Percentiles rank a stretch among this genome's conserved stretches.
phyloP scores from a whole-genome alignment of 2,888 invertebrate genomes.

The Philereme vetulata region DNA sequence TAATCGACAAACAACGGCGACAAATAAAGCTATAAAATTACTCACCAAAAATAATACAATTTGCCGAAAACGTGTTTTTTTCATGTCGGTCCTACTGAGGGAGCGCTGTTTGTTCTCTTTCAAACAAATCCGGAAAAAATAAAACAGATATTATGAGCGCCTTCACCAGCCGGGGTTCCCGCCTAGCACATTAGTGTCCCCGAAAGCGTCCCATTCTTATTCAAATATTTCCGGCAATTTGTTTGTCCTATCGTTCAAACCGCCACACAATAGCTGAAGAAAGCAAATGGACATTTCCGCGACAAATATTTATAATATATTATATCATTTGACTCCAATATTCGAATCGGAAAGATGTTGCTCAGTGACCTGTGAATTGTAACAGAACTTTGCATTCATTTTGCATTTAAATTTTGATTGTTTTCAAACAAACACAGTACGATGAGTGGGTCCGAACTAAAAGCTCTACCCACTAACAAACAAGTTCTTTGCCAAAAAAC shows the following conservation, averaged over 20 bases:
- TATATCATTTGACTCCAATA: constrained; percentile 25
- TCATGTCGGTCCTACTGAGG: constrained; percentile 59
- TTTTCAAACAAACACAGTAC: constrained; percentile 34
- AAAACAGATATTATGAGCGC: constrained; percentile 77
- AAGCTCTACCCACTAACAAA: constrained; percentile 48
- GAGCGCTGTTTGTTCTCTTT: constrained; percentile 71
- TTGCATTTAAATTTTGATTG: constrained; percentile 34
- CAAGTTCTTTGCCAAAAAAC: constrained; percentile 72
- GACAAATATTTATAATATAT: constrained; percentile 33
- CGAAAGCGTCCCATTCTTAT: constrained; percentile 78
- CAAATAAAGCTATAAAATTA: constrained; percentile 77
- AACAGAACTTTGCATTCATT: constrained; percentile 24
- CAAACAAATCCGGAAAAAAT: constrained; percentile 82
- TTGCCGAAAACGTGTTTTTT: constrained; percentile 68
- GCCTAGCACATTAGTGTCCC: constrained; percentile 79
- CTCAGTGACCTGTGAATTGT: constrained; percentile 17
- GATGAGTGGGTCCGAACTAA: constrained; percentile 42
- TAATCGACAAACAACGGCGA: constrained; percentile 48
- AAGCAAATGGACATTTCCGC: constrained; percentile 53
- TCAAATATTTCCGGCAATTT: constrained; percentile 82
- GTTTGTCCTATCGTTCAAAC: constrained; percentile 75
- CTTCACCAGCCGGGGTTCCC: constrained; percentile 65
- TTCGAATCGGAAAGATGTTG: constrained; percentile 28
- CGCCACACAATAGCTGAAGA: constrained; percentile 60
- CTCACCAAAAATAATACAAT: constrained; percentile 70